Base-by-base conservation (phyloP, 2,888 invertebrate species). In the Stenodema calcarata region DNA sequence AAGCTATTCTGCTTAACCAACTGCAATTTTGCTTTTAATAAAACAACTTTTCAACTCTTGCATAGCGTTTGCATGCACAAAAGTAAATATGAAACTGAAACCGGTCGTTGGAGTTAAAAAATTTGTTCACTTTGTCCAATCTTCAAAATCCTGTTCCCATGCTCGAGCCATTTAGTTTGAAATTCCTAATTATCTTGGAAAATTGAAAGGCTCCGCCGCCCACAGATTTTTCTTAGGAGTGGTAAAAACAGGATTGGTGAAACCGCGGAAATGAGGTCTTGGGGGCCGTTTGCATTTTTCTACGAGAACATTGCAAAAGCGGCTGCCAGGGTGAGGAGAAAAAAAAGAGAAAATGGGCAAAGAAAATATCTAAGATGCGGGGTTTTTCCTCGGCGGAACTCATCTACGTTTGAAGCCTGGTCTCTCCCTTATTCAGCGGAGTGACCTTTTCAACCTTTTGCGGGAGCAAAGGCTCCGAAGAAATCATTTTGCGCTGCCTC, bases 271-370 rank as follows among this genome's bases (percentile, higher is more conserved):
- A 78, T 12, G 78, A 78, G 78, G 78, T 78, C 78, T 44, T 23
- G 44, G 44, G 18, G 42, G 44, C 78, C 78, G 78, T 78, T 78
- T 78, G 27, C 42, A 78, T 78, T 78, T 78, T 78, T 62, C 12
- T 11, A 11, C 62, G 62, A 9, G 23, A 23, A 11, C 11, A 0
- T 23, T 62, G 62, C 62, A 62, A 62, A 62, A 62, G 35, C 35
- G 62, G 62, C 50, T 50, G 44, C 44, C 1, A 6, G 1, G 2
- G 44, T 14, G 44, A 16, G 11, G 44, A 44, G 44, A 44, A 42
- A 42, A 44, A 44, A n/a, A n/a, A n/a, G 50, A 4, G 50, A 50
- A 50, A 50, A 62, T 62, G 62, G 18, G 62, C 9, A 11, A 18
- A 23, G 23, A 62, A 62, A 62, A 62, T 54, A 62, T 62, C 23